Evolutionary conservation across 2,797 vertebrate species (phyloP).

Genomic region (Labroides dimidiatus): DNA sequence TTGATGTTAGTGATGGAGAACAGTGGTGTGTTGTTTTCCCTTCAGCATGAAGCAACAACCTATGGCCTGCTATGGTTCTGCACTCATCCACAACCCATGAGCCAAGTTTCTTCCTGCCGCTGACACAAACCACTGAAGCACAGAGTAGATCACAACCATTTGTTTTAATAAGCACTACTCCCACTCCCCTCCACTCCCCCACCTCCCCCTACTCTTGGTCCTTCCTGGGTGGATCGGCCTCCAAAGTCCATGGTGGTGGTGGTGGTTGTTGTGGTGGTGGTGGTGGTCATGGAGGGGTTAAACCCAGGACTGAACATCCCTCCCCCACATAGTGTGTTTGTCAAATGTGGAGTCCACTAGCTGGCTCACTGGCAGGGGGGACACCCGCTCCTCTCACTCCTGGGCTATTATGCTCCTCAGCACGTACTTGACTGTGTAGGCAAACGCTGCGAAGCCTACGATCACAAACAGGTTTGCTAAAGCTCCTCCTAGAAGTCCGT

Average conservation of each 20-base stretch:
- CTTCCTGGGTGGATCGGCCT: constrained; percentile 59
- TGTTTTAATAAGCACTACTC: constrained; percentile 59
- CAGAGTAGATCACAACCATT: constrained; percentile 69
- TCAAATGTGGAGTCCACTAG: constrained; percentile 63
- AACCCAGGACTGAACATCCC: constrained; percentile 54
- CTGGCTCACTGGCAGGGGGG: constrained; percentile 44
- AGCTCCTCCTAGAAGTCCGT: constrained; percentile 96
- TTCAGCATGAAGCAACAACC: neutral
- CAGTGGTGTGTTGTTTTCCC: neutral
- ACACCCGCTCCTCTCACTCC: constrained; percentile 84
- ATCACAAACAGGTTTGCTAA: constrained; percentile 97
- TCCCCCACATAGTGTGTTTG: constrained; percentile 58
- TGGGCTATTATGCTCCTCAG: constrained; percentile 98
- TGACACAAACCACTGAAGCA: constrained; percentile 75
- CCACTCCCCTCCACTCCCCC: constrained; percentile 51
- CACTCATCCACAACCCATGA: constrained; percentile 81
- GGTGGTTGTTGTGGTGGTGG: constrained; percentile 41
- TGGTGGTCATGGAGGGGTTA: constrained; percentile 56
- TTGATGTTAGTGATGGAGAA: neutral
- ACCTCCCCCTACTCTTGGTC: constrained; percentile 49
- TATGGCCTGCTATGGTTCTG: neutral
- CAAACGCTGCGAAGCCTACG: constrained; percentile 96
- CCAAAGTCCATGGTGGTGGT: constrained; percentile 67
- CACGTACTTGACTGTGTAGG: constrained; percentile 97
- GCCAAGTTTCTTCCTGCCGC: constrained; percentile 75